Conservation (phyloP, 2,888 invertebrate genomes). For the Euplexia lucipara region DNA sequence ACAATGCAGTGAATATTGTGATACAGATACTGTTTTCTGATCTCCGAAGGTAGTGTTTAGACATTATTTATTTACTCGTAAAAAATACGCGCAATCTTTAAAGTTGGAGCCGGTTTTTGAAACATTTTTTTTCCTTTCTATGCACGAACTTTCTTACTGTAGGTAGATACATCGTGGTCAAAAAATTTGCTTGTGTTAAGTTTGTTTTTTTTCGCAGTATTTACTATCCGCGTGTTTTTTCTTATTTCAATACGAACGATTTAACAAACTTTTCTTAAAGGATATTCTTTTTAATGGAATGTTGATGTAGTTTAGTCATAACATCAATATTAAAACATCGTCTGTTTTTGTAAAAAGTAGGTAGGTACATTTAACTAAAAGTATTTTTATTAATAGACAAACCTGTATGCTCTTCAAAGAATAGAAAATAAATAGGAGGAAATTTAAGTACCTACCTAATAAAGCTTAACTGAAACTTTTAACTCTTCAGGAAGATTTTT, state of each 20-base stretch:
- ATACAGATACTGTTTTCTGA: conserved; percentile 76
- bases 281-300: not conserved
- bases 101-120: conserved; percentile 67
- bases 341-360: not conserved
- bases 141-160: conserved; percentile 71
- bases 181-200: conserved; percentile 61
- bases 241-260: not conserved
- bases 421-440: too few species aligned
- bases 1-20: conserved; percentile 82
- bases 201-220: conserved; percentile 15
- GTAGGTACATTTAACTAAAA: too few species aligned
- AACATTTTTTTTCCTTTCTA: conserved; percentile 68
- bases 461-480: too few species aligned
- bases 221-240: too few species aligned
- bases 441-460: too few species aligned
- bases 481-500: too few species aligned
- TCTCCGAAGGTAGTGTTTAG: conserved; percentile 77
- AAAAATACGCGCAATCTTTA: conserved; percentile 45
- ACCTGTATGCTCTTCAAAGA: too few species aligned
- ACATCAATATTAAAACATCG: not conserved
- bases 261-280: not conserved
- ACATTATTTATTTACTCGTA: conserved; percentile 43
- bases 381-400: too few species aligned
- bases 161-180: conserved; percentile 67
- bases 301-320: not conserved